These are phyloP conservation scores for Ascaphus truei DNA, from an alignment of 2,113 vertebrate species.

Conservation along the genomic window DNA sequence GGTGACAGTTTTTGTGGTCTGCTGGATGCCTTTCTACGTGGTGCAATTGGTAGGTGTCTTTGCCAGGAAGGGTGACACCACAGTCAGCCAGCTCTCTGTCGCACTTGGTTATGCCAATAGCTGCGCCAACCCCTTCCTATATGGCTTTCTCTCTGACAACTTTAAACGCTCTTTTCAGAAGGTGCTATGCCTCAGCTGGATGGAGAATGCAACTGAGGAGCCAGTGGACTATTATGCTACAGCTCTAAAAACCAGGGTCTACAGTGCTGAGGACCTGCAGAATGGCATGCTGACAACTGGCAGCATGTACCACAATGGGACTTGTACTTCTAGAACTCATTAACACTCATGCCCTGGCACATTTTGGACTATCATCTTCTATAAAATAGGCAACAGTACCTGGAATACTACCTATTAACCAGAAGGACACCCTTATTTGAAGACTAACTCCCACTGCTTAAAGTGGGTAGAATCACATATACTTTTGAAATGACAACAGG, in stretches of 20 bases:
- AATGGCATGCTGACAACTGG: slow-evolving; percentile 75
- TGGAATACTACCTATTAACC: too few species aligned
- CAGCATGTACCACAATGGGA: slow-evolving; percentile 77
- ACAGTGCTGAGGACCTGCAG: slow-evolving; percentile 82
- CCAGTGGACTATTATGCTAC: slow-evolving; percentile 88
- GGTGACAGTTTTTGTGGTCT: slow-evolving; percentile 85
- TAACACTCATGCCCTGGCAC: neutral
- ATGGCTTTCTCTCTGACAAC: slow-evolving; percentile 88
- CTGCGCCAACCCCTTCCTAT: slow-evolving; percentile 87
- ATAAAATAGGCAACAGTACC: too few species aligned
- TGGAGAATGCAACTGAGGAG: slow-evolving; percentile 82
- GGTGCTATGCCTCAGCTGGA: slow-evolving; percentile 83
- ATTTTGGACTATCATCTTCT: neutral
- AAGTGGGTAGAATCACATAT: too few species aligned
- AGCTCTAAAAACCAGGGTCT: slow-evolving; percentile 81
- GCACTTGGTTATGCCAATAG: slow-evolving; percentile 86
- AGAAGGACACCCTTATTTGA: too few species aligned
- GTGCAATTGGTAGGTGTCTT: slow-evolving; percentile 85
- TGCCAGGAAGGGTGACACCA: slow-evolving; percentile 76
- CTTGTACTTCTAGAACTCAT: slow-evolving; percentile 77
- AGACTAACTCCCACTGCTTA: too few species aligned
- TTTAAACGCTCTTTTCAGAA: slow-evolving; percentile 86
- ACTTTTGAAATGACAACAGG: too few species aligned
- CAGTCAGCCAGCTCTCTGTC: slow-evolving; percentile 83
- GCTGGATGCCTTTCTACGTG: slow-evolving; percentile 90